A percentile compares a stretch with the other conserved stretches of the same genome.
These are phyloP conservation scores for Sinonovacula constricta DNA, from an alignment of 1,140 invertebrate species.

Conservation along the genomic window DNA sequence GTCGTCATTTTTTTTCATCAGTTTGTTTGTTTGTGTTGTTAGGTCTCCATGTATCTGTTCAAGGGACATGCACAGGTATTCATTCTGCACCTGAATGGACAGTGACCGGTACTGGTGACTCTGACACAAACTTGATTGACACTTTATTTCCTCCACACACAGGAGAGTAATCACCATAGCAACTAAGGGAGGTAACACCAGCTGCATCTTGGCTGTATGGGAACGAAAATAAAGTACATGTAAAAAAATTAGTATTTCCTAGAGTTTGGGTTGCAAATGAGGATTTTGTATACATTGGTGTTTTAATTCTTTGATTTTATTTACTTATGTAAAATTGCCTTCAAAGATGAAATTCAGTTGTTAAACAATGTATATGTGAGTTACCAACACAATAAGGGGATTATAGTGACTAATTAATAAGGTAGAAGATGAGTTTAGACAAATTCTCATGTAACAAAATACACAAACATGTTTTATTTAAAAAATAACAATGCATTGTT, in stretches of 20 bases:
- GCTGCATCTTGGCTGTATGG: background rate
- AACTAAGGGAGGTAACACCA: background rate
- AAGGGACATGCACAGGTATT: slow-evolving; percentile 67
- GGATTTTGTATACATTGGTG: background rate
- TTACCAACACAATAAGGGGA: too few species aligned
- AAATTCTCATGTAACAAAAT: too few species aligned
- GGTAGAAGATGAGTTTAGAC: too few species aligned
- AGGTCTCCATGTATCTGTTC: slow-evolving; percentile 62
- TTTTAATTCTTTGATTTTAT: background rate
- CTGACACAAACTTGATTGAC: slow-evolving; percentile 52
- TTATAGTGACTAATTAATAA: too few species aligned
- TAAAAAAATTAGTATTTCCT: background rate
- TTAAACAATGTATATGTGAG: too few species aligned
- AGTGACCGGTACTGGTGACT: slow-evolving; percentile 58
- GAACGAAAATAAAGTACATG: background rate
- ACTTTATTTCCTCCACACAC: background rate
- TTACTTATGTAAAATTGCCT: too few species aligned
- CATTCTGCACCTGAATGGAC: slow-evolving; percentile 62
- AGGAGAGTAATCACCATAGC: slow-evolving; percentile 3
- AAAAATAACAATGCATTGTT: too few species aligned
- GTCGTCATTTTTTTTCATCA: slow-evolving; percentile 50
- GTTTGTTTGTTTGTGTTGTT: slow-evolving; percentile 36
- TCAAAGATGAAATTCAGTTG: too few species aligned
- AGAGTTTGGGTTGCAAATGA: background rate
- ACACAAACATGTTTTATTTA: too few species aligned